phyloP scores from a whole-genome alignment of 1,140 invertebrate species.

The Wasmannia auropunctata region DNA sequence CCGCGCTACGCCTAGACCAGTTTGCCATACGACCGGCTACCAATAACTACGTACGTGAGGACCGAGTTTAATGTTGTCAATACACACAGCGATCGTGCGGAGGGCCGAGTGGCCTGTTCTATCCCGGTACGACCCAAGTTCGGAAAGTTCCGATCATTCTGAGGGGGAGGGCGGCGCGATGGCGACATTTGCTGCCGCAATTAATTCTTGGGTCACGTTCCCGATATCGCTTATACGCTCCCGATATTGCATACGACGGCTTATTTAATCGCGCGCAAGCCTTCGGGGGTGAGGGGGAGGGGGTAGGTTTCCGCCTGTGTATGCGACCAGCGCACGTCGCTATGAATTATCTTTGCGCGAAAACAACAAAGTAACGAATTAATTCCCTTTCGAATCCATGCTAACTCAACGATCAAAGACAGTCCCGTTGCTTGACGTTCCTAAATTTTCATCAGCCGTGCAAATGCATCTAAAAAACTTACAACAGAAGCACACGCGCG shows the following conservation, averaged over 20 bases:
- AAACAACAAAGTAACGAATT: neutral
- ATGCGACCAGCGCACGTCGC: neutral
- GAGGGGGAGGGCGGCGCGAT: neutral
- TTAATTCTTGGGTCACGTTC: constrained; percentile 67
- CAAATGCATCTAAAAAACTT: neutral
- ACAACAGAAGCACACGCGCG: neutral
- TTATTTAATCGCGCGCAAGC: constrained; percentile 37
- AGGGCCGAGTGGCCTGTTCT: constrained; percentile 31
- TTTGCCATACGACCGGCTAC: constrained; percentile 56
- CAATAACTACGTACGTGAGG: constrained; percentile 69
- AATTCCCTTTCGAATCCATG: neutral
- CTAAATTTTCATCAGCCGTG: neutral
- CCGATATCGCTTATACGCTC: constrained; percentile 37
- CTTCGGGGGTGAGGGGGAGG: too few relatives aligned
- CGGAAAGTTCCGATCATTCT: constrained; percentile 62
- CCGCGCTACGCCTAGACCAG: constrained; percentile 62
- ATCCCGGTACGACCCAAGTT: constrained; percentile 32
- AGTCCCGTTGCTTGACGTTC: neutral
- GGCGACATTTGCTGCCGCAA: constrained; percentile 65
- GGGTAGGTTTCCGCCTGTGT: neutral
- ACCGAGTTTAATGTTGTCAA: constrained; percentile 68
- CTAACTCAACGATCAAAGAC: neutral
- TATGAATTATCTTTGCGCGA: neutral
- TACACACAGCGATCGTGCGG: constrained; percentile 49
- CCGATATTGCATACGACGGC: constrained; percentile 45